phyloP scores from a whole-genome alignment of 2,888 invertebrate species.

The Argynnis bischoffii region DNA sequence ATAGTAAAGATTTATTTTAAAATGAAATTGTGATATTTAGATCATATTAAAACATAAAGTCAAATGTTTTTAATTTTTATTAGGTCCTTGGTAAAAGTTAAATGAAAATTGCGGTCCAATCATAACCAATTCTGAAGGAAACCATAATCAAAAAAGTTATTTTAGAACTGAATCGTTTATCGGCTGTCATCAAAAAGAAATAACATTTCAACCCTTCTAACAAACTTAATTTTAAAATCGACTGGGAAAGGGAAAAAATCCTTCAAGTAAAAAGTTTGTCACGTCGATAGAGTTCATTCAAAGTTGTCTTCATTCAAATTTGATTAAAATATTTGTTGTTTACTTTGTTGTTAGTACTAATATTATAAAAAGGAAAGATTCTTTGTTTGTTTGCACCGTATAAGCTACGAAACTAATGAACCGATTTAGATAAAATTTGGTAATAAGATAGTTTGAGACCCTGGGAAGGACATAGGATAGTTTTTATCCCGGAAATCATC shows the following conservation, averaged over 20 bases:
- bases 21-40: too few species aligned
- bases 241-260: conserved; percentile 47
- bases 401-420: too few species aligned
- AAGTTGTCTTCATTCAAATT: conserved; percentile 32
- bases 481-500: too few species aligned
- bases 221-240: conserved; percentile 72
- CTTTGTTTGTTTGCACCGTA: too few species aligned
- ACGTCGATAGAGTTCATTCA: conserved; percentile 48
- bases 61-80: not conserved
- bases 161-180: conserved; percentile 70
- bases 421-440: too few species aligned
- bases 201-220: conserved; percentile 70
- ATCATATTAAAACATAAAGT: too few species aligned
- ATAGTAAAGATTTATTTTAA: too few species aligned
- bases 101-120: conserved; percentile 55
- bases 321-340: conserved; percentile 22
- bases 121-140: conserved; percentile 55
- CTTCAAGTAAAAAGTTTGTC: conserved; percentile 35
- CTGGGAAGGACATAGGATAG: too few species aligned
- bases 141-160: conserved; percentile 62
- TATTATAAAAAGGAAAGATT: too few species aligned
- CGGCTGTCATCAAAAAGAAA: conserved; percentile 78
- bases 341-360: too few species aligned
- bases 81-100: conserved; percentile 44
- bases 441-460: too few species aligned